Evolutionary conservation across 2,113 vertebrate genomes (phyloP), one percentile per base, ranked within the genome.

Genomic region (Prochilodus magdalenae): DNA sequence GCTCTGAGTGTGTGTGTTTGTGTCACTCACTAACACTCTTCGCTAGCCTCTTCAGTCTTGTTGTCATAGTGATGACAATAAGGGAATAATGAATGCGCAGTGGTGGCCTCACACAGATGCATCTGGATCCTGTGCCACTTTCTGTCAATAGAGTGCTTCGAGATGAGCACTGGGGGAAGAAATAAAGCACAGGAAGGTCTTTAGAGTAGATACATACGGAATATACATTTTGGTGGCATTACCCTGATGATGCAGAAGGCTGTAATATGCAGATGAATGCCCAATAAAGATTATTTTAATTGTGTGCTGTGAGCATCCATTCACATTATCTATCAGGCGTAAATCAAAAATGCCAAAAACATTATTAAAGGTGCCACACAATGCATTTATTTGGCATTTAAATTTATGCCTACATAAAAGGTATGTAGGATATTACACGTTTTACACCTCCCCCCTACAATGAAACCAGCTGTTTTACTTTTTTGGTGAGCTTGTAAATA

Each of bases 11-110:
- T 69, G 82, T 79, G 75, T 82, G 73, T 55, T 77, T 85, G 81
- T 71, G 80, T 79, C 70, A 81, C 81, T 76, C 75, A 72, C 36
- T 44, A 55, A 26, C 63, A 75, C 62, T 44, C 74, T 85, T 73
- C 51, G 49, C 81, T 80, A 77, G 78, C 74, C 71, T 83, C 74
- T 66, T 77, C 73, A 76, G 80, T 81, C 71, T 91, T 93, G 94
- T 95, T 94, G 93, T 94, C 93, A 94, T 94, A 95, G 94, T 87
- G 93, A 94, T 93, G 87, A 90, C 87, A 83, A 84, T 89, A 92
- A 84, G 88, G 89, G 84, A 87, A 90, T 91, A 93, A 93, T 92
- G 89, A 92, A 92, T 92, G 90, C 88, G 83, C 90, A 85, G 88
- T 89, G 87, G 89, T 85, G 88, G 59, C 90, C 82, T 24, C 81